Evolutionary conservation across 2,888 invertebrate species (phyloP), one percentile per base, ranked within the genome.

Genomic region (Spicauda simplicius): DNA sequence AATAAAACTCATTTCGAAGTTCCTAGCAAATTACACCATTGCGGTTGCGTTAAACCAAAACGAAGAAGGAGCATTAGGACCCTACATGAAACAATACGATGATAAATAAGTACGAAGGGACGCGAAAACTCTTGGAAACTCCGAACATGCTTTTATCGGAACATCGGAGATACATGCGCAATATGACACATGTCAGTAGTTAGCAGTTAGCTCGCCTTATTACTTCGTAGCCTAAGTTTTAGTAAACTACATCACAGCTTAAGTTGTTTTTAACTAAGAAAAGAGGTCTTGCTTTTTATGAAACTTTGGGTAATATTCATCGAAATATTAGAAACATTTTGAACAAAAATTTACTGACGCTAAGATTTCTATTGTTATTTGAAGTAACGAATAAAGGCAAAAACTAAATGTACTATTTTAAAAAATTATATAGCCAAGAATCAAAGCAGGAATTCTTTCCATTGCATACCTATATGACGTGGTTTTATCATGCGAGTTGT

Each of bases 71-170:
- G 64, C 64, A 64, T 64, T 64, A 64, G 58, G 37, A 20, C 33
- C 45, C 37, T 56, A 45, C 45, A 45, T 64, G 64, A 18, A 58
- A 52, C 57, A 64, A 54, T 53, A 30, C 14, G 37, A 59, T 33
- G 45, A 45, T 45, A 45, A 45, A 54, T 18, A 65, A 59, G 64
- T 65, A 54, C 53, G 30, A 65, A 54, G 54, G 65, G 65, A 53
- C 59, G 45, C 41, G 25, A 58, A 25, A 25, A 59, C 59, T 41
- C 45, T 48, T 52, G 10, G 41, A 30, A 59, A 65, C 54, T 33
- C 45, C 12, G n/a, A 59, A 59, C 59, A 65, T 65, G 64, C 58
- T 64, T 59, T 65, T 54, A 65, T 65, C 54, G 41, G 48, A 65
- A 65, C 64, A 53, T 58, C 33, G 54, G 48, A 59, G 64, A 52